These are phyloP conservation scores for Scaptomyza flava DNA, from an alignment of 2,888 invertebrate genomes.

Conservation along the genomic window DNA sequence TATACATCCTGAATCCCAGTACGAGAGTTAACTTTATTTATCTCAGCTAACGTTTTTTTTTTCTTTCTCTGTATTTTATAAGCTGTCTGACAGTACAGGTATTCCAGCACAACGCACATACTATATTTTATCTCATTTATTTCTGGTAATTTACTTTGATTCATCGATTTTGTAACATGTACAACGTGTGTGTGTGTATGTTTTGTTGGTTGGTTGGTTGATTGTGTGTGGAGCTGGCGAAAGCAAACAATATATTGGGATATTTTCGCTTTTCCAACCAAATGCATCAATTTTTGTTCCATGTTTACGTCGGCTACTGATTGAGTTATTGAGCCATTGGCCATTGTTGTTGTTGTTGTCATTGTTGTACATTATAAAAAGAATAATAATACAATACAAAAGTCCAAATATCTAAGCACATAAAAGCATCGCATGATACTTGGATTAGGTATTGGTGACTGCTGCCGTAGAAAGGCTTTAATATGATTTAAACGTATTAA, in stretches of 20 bases:
- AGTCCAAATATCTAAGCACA: conserved; percentile 19
- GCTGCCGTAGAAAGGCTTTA: conserved; percentile 54
- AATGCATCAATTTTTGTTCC: conserved; percentile 58
- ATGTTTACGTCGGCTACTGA: conserved; percentile 59
- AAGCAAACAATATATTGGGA: conserved; percentile 43
- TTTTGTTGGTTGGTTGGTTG: not conserved
- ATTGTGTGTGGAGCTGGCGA: not conserved
- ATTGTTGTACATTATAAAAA: conserved; percentile 37
- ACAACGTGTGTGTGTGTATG: not conserved
- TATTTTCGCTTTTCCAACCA: conserved; percentile 37
- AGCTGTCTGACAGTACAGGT: conserved; percentile 34
- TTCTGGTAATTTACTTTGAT: conserved; percentile 80
- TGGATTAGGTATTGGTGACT: conserved; percentile 28
- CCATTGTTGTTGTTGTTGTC: conserved; percentile 18
- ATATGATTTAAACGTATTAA: conserved; percentile 65
- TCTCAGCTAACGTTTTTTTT: not conserved
- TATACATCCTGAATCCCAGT: no score
- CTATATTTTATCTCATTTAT: conserved; percentile 78
- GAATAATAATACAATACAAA: conserved; percentile 51
- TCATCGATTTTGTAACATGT: conserved; percentile 73
- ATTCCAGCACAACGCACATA: conserved; percentile 34
- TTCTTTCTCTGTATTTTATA: not conserved
- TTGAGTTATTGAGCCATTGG: conserved; percentile 72
- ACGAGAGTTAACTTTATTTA: not conserved
- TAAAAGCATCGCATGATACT: conserved; percentile 33